Evolutionary conservation across 2,797 vertebrate genomes (phyloP), one percentile per base, ranked within the genome.

Genomic region (Lutjanus argentimaculatus): DNA sequence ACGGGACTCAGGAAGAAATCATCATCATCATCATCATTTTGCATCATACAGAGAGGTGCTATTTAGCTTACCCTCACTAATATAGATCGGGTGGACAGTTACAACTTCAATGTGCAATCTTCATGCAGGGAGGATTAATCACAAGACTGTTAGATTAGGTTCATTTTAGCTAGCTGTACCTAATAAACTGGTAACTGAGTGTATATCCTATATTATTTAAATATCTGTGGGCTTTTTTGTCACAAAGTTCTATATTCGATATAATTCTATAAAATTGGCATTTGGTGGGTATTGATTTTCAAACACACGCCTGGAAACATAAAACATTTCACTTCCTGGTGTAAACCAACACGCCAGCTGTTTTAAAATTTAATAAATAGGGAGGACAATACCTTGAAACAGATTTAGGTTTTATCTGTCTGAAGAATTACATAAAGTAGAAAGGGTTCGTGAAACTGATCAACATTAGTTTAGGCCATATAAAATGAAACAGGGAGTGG

Each of bases 401-500:
- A 16, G 11, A 15, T 42, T 53, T 40, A 45, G 11, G 13, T 51
- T 67, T 22, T 14, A 15, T 74, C 58, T 11, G 17, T 46, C 6
- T 58, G 21, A 63, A 49, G 7, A 2, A 14, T 2, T 9, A 40
- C 12, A 72, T 22, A 59, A 70, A 65, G 48, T 14, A 52, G 21
- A 72, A 42, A 72, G 21, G 7, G 65, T 81, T 63, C 36, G 68
- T 72, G 15, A 63, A 58, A 80, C 78, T 74, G 79, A 84, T 87
- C 67, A 81, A 78, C 83, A 91, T 89, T 88, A 89, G 64, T 79
- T 86, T 58, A 49, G 73, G 61, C 62, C 51, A 46, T 73, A 69
- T 49, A 57, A 84, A 88, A 91, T 79, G 70, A 91, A 82, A 87
- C 71, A 80, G 52, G 79, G 71, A 61, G 82, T 48, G 64, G 79